A percentile compares a stretch with the other conserved stretches of the same genome.
These are phyloP conservation scores for Leptarthrus brevirostris DNA, from an alignment of 2,888 invertebrate genomes.

Conservation along the genomic window DNA sequence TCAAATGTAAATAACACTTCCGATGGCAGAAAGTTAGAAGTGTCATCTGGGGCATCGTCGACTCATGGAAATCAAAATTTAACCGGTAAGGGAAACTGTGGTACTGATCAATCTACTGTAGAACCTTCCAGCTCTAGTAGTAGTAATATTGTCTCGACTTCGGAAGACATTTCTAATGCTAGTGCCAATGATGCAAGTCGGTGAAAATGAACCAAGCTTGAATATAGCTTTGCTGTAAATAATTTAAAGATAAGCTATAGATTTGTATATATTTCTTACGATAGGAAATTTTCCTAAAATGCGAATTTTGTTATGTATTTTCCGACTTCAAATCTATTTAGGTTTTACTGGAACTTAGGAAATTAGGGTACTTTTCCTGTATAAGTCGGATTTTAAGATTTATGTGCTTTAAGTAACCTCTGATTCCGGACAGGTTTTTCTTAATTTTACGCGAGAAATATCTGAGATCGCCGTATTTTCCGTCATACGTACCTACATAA, in stretches of 20 bases:
- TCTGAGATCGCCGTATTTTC: too few relatives aligned
- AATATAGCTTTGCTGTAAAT: background rate
- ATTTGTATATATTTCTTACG: too few relatives aligned
- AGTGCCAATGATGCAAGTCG: conserved; percentile 52
- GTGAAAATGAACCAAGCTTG: conserved; percentile 32
- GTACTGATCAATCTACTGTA: conserved; percentile 9
- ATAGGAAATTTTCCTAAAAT: too few relatives aligned
- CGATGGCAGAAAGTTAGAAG: background rate
- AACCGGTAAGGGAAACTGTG: background rate
- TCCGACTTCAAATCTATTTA: too few relatives aligned
- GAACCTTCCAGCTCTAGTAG: conserved; percentile 29
- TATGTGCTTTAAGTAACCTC: too few relatives aligned
- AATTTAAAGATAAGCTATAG: background rate
- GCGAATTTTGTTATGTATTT: too few relatives aligned
- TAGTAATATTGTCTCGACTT: conserved; percentile 30
- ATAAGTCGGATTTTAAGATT: too few relatives aligned
- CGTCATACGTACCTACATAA: too few relatives aligned
- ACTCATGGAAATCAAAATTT: conserved; percentile 34
- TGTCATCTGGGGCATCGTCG: conserved; percentile 50
- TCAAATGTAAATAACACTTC: conserved; percentile 34
- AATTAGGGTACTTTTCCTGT: too few relatives aligned
- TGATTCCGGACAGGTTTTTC: too few relatives aligned
- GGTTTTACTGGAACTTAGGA: too few relatives aligned
- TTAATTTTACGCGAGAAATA: too few relatives aligned
- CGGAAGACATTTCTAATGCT: conserved; percentile 49